Percentiles rank a stretch among this genome's conserved stretches.
Conservation (phyloP, 2,888 invertebrate species). For the Epinotia ramella region DNA sequence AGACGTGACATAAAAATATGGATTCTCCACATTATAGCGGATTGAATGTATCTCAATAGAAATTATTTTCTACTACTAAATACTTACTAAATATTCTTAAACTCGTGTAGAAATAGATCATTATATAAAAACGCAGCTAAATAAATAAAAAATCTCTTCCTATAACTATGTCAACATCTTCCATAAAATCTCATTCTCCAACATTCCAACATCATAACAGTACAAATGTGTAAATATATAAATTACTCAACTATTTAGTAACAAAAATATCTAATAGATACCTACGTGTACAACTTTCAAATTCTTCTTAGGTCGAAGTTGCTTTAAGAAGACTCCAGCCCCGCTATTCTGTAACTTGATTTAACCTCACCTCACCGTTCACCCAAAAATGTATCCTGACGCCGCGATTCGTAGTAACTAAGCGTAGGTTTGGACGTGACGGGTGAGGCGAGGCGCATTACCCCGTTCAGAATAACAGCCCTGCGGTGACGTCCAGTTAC, state of each 20-base stretch:
- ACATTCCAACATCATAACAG: conserved; percentile 6
- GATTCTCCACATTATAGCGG: too few relatives aligned
- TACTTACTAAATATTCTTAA: too few relatives aligned
- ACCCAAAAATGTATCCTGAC: not conserved
- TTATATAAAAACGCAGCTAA: not conserved
- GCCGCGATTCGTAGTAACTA: too few relatives aligned
- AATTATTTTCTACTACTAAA: too few relatives aligned
- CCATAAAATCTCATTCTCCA: conserved; percentile 8
- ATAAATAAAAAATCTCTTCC: conserved; percentile 2
- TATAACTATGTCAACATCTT: conserved; percentile 15
- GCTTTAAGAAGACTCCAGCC: not conserved
- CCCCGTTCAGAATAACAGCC: too few relatives aligned
- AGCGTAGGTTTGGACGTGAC: too few relatives aligned
- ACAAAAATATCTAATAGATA: not conserved
- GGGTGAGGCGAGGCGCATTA: too few relatives aligned
- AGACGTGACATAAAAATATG: too few relatives aligned
- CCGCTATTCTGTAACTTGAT: too few relatives aligned
- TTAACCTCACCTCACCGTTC: not conserved
- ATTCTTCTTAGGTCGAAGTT: not conserved
- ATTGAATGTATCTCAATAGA: too few relatives aligned
- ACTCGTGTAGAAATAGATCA: not conserved
- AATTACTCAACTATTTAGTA: not conserved
- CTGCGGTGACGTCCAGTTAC: too few relatives aligned
- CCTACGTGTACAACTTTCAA: not conserved
- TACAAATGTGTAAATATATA: conserved; percentile 5